Percentiles rank a stretch among this genome's conserved stretches.
Evolutionary conservation across 2,113 vertebrate genomes (phyloP).

Genomic region (Colinus virginianus): DNA sequence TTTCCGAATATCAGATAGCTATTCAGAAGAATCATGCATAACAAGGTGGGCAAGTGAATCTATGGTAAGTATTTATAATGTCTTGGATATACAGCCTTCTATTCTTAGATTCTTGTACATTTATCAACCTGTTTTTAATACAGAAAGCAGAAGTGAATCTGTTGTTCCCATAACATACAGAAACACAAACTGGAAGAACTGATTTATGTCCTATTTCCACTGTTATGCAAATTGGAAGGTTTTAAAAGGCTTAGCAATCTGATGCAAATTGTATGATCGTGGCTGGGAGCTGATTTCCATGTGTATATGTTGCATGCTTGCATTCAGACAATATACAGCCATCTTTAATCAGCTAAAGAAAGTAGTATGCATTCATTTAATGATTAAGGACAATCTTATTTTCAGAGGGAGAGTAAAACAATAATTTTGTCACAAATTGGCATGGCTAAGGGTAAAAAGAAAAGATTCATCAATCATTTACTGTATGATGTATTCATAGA

Average conservation of each 20-base stretch:
- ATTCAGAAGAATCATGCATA: neutral
- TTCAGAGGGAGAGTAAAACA: neutral
- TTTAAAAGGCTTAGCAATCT: conserved; percentile 15
- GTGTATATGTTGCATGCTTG: neutral
- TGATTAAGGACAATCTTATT: neutral
- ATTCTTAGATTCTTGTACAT: neutral
- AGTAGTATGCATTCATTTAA: neutral
- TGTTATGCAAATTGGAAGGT: conserved; percentile 19
- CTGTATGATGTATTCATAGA: neutral
- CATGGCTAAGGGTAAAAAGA: neutral
- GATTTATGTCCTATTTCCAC: conserved; percentile 21
- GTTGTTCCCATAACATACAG: neutral
- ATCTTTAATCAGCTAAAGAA: neutral
- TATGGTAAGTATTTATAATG: neutral
- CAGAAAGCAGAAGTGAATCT: neutral
- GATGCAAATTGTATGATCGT: neutral
- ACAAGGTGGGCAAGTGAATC: neutral
- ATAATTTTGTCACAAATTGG: neutral
- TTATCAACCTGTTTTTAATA: neutral
- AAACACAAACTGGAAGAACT: neutral
- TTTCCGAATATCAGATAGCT: neutral
- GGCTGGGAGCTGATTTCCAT: conserved; percentile 10
- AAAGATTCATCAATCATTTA: conserved; percentile 8
- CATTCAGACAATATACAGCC: neutral
- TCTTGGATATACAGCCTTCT: neutral